Percentiles rank a stretch among this genome's conserved stretches.
Conservation (phyloP, 2,888 invertebrate species). For the Drosophila subquinaria region DNA sequence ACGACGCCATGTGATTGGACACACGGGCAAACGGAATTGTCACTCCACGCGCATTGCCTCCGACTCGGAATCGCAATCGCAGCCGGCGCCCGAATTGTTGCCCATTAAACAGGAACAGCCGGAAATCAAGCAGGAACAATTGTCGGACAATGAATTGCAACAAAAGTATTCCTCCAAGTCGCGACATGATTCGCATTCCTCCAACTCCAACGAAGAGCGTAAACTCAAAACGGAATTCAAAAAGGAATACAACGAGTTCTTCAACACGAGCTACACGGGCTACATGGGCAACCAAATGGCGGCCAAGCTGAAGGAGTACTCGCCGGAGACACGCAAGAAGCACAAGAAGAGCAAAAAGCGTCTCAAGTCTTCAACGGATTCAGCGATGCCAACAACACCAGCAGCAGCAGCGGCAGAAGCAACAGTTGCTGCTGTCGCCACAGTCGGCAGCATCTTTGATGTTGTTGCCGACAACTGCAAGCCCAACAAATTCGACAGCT, state of each 20-base stretch:
- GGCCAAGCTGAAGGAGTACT: conserved; percentile 78
- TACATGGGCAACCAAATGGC: conserved; percentile 44
- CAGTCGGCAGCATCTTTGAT: conserved; percentile 54
- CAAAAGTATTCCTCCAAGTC: conserved; percentile 67
- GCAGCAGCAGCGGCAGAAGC: conserved; percentile 32
- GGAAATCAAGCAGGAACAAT: conserved; percentile 88
- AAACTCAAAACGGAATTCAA: conserved; percentile 85
- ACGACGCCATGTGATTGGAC: conserved; percentile 83
- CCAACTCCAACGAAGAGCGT: conserved; percentile 85
- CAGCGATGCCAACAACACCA: background rate
- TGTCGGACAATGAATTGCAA: conserved; percentile 63
- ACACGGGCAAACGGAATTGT: conserved; percentile 88
- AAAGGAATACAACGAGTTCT: conserved; percentile 79
- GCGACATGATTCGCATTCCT: conserved; percentile 82
- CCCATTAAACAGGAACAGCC: conserved; percentile 66
- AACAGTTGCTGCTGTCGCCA: background rate
- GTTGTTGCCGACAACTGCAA: conserved; percentile 46
- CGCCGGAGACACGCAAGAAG: conserved; percentile 89
- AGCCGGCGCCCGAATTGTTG: conserved; percentile 63
- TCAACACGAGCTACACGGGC: conserved; percentile 43
- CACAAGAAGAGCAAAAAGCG: conserved; percentile 95
- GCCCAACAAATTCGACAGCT: conserved; percentile 84
- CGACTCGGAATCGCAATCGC: conserved; percentile 87
- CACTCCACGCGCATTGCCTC: conserved; percentile 90
- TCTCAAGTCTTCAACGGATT: conserved; percentile 87